These are phyloP conservation scores for Hypena proboscidalis DNA, from an alignment of 2,888 invertebrate species.

Conservation along the genomic window DNA sequence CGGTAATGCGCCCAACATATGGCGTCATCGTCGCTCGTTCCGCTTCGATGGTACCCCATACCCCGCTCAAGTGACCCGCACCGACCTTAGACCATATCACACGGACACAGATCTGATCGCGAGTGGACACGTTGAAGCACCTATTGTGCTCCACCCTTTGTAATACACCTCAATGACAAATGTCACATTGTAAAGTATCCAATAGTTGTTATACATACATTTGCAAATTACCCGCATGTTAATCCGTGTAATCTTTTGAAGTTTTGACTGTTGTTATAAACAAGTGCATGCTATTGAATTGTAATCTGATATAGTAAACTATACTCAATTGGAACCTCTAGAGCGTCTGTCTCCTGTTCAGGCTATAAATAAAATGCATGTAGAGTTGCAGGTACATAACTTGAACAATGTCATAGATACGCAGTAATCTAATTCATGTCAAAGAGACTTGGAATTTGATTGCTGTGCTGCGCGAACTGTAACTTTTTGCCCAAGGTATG, in stretches of 20 bases:
- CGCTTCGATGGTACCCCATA: conserved; percentile 67
- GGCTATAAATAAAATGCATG: too few species aligned
- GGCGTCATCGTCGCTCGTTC: conserved; percentile 70
- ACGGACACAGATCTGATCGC: conserved; percentile 63
- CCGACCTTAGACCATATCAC: conserved; percentile 65
- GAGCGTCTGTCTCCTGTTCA: too few species aligned
- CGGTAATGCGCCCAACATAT: conserved; percentile 81
- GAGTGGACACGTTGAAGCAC: conserved; percentile 63
- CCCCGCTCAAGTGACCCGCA: conserved; percentile 67
- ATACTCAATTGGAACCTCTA: too few species aligned
- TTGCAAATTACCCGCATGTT: conserved; percentile 72
- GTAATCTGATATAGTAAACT: too few species aligned
- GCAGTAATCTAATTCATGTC: too few species aligned
- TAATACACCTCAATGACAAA: conserved; percentile 56
- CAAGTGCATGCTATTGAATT: neutral
- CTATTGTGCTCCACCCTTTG: conserved; percentile 54
- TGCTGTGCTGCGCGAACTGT: too few species aligned
- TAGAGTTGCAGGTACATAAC: too few species aligned
- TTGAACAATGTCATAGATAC: too few species aligned
- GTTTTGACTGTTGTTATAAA: conserved; percentile 13
- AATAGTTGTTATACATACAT: conserved; percentile 45
- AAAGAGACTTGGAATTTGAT: too few species aligned
- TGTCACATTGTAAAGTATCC: conserved; percentile 49
- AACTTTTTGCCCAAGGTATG: too few species aligned
- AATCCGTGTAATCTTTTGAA: conserved; percentile 31